A percentile compares a stretch with the other conserved stretches of the same genome.
Evolutionary conservation across 2,888 invertebrate species (phyloP).

Genomic region (Platycheirus albimanus): DNA sequence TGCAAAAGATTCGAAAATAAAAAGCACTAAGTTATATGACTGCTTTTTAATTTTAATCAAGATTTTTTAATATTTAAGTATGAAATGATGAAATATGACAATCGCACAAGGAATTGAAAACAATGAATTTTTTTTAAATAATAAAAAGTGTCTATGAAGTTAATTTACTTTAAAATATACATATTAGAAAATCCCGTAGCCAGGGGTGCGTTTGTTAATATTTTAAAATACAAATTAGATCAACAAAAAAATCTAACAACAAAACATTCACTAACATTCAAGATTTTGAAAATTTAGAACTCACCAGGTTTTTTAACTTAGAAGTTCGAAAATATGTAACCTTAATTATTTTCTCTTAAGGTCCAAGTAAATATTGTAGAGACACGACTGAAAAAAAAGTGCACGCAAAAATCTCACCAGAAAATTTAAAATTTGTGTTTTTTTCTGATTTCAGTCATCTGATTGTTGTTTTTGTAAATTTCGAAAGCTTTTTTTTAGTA

Average conservation of each 20-base stretch:
- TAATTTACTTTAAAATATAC: background rate
- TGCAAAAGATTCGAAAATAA: no score
- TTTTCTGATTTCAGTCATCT: background rate
- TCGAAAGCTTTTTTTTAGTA: slow-evolving; percentile 66
- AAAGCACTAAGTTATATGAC: no score
- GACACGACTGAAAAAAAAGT: slow-evolving; percentile 1
- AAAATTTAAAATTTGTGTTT: background rate
- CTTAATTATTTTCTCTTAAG: background rate
- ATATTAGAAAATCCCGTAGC: slow-evolving; percentile 3
- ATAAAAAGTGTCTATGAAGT: background rate
- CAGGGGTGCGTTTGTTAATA: slow-evolving; percentile 9
- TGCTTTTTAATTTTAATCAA: no score
- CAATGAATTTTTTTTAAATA: no score
- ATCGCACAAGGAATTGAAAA: slow-evolving; percentile 7
- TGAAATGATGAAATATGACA: slow-evolving; percentile 25
- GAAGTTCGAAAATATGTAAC: background rate
- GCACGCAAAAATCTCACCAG: background rate
- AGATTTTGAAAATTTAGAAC: slow-evolving; percentile 6
- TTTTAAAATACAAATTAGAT: background rate
- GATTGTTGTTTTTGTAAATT: slow-evolving; percentile 37
- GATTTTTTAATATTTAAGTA: background rate
- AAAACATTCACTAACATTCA: slow-evolving; percentile 25
- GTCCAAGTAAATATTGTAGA: background rate
- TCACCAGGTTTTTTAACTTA: slow-evolving; percentile 22
- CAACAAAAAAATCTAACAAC: slow-evolving; percentile 4